Base-by-base conservation (phyloP, 1,140 invertebrate genomes). In the Formica selysi region DNA sequence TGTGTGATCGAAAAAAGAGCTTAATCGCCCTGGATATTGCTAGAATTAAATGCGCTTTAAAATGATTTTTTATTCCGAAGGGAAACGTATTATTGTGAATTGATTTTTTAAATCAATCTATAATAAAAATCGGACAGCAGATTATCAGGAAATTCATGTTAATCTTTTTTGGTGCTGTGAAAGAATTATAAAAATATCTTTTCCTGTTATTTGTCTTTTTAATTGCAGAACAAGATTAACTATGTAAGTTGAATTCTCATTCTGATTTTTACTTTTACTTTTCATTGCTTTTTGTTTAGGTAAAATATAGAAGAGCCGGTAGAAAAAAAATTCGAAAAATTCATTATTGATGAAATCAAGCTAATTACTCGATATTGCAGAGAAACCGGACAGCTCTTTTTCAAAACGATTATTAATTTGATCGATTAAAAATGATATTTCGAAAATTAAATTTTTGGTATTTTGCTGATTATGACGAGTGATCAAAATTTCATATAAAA, bases 401-500 rank as follows among this genome's bases (percentile, higher is more conserved):
- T 78, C 1, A 38, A 65, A 51, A 68, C 22, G 1, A 48, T 67
- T 48, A 67, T 54, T 32, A 44, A 44, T 81, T 73, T 36, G 36
- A 59, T 29, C 6, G 19, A 61, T 13, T 32, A 32, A 61, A 44
- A 44, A 16, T 6, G n/a, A 65, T 41, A 68, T 32, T 81, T 54
- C 26, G 7, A 48, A 81, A 38, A 41, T 71, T 3, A 41, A 57
- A 71, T 44, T 61, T 70, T 59, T 38, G 41, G 6, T 29, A 81
- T 44, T 73, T 44, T 54, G 8, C 64, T 16, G 11, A 51, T 81
- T 80, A 29, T 57, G 22, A 51, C 4, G 11, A 48, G 19, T 11
- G 76, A 61, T 13, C 73, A 8, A 73, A 81, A 36, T 81, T 81
- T n/a, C 22, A 48, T 19, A 29, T 26, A 32, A 61, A 62, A 73